Evolutionary conservation across 2,888 invertebrate genomes (phyloP).

Genomic region (Graphium colonna): DNA sequence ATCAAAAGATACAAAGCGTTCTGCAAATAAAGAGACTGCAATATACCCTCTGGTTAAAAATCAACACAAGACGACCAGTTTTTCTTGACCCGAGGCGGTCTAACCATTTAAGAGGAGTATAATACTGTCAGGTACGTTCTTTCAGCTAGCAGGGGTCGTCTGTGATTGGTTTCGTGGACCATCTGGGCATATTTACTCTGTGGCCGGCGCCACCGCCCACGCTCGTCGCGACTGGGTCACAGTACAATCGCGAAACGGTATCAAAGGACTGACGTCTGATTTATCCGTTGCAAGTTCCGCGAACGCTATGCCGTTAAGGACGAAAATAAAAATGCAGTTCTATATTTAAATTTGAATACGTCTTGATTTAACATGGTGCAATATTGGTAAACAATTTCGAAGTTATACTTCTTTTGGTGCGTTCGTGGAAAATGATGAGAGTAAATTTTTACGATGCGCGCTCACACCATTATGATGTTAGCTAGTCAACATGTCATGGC

Average conservation of each 20-base stretch:
- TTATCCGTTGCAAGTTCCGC: slow-evolving; percentile 18
- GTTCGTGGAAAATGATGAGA: too few species aligned
- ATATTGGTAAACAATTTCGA: not conserved
- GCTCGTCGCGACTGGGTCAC: slow-evolving; percentile 27
- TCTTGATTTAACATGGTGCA: too few species aligned
- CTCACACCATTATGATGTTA: too few species aligned
- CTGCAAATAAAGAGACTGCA: slow-evolving; percentile 4
- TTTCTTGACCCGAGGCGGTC: slow-evolving; percentile 35
- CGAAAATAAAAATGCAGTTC: not conserved
- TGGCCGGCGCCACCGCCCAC: slow-evolving; percentile 58
- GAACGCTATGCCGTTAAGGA: not conserved
- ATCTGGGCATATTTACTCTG: slow-evolving; percentile 68
- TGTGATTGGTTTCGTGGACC: slow-evolving; percentile 57
- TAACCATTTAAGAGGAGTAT: slow-evolving; percentile 32
- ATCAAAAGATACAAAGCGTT: slow-evolving; percentile 1
- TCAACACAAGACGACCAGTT: slow-evolving; percentile 42
- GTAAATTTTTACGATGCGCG: too few species aligned
- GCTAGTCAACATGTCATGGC: too few species aligned
- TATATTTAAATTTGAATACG: too few species aligned
- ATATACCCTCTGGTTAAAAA: slow-evolving; percentile 9
- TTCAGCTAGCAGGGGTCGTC: slow-evolving; percentile 55
- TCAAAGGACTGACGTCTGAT: slow-evolving; percentile 10
- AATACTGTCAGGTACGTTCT: slow-evolving; percentile 32
- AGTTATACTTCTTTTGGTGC: too few species aligned
- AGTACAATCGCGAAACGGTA: not conserved